Evolutionary conservation across 2,797 vertebrate species (phyloP).

Genomic region (Falco biarmicus): DNA sequence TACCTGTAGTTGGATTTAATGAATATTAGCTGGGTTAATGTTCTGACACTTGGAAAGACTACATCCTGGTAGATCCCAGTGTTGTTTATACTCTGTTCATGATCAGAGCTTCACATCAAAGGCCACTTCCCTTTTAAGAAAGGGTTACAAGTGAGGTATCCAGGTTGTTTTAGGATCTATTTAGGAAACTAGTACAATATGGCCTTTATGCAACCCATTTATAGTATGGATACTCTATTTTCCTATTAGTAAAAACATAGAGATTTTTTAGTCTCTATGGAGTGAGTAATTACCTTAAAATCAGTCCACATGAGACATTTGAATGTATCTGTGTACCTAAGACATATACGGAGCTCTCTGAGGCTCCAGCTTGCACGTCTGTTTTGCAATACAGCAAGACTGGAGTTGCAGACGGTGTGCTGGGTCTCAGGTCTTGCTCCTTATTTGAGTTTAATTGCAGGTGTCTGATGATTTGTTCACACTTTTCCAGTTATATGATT

Average conservation of each 20-base stretch:
- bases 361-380: background rate
- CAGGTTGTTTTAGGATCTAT: background rate
- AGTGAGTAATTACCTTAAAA: background rate
- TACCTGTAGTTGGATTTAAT: background rate
- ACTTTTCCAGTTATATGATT: background rate
- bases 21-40: background rate
- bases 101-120: background rate
- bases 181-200: background rate
- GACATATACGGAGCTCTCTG: background rate
- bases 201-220: background rate
- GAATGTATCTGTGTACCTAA: background rate
- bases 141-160: background rate
- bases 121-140: background rate
- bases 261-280: background rate
- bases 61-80: background rate
- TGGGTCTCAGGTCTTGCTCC: background rate
- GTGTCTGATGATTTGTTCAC: background rate
- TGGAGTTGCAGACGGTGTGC: rapidly evolving
- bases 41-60: background rate
- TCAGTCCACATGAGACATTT: background rate
- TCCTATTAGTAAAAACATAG: background rate
- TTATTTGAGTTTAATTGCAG: background rate
- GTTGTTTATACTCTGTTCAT: background rate
- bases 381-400: background rate
- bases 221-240: background rate